Percentiles rank a stretch among this genome's conserved stretches.
Evolutionary conservation across 2,113 vertebrate genomes (phyloP).

Genomic region (Lathamus discolor): DNA sequence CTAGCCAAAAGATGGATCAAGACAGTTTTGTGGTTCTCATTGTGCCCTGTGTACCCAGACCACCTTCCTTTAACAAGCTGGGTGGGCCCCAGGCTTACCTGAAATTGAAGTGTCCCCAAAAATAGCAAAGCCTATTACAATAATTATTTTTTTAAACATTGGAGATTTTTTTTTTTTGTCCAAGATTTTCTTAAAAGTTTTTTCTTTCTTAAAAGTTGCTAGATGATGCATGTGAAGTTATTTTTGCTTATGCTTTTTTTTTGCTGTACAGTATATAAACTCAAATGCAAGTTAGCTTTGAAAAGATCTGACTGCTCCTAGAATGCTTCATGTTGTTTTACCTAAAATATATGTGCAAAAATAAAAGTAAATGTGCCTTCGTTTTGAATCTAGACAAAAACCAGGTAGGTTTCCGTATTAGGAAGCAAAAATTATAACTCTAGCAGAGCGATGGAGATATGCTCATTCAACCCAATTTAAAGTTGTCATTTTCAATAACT

Average conservation of each 20-base stretch:
- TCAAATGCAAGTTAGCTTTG: background rate
- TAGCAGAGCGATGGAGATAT: slow-evolving; percentile 14
- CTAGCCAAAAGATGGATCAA: background rate
- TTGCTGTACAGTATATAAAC: background rate
- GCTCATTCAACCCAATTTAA: slow-evolving; percentile 37
- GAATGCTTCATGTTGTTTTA: background rate
- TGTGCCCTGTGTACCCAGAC: background rate
- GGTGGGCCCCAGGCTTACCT: background rate
- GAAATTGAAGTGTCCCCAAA: background rate
- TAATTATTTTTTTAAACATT: background rate
- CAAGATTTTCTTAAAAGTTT: background rate
- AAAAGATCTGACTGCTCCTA: background rate
- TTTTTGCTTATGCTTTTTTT: background rate
- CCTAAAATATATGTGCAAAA: background rate
- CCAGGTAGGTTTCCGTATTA: slow-evolving; percentile 31
- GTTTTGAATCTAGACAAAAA: slow-evolving; percentile 28
- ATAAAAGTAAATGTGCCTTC: background rate
- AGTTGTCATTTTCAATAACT: slow-evolving; percentile 28
- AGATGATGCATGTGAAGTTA: background rate
- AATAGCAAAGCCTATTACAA: background rate
- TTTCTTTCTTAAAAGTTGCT: background rate
- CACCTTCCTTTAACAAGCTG: background rate
- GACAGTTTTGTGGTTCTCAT: background rate
- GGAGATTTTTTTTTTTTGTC: background rate
- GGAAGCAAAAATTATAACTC: background rate